Base-by-base conservation (phyloP, 2,113 vertebrate genomes). In the Odobenus rosmarus region DNA sequence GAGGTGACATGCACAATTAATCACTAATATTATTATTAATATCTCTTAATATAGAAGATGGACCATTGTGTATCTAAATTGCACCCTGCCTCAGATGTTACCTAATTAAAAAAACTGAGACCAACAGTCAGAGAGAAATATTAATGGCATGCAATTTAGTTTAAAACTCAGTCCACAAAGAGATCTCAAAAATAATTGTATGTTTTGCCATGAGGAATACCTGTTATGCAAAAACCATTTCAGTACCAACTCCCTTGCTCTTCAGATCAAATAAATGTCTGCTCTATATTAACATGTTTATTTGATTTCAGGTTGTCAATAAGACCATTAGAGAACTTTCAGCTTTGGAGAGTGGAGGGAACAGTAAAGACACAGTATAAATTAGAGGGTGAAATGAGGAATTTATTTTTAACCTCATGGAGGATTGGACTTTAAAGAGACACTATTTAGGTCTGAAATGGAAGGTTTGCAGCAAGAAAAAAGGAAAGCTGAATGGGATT, bases 11-110 rank as follows among this genome's bases (percentile, higher is more conserved):
- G 93, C 97, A 98, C 98, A 98, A 99, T 98, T 98, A 98, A 98
- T 97, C 98, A 98, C 76, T 91, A 98, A 97, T 97, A 98, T 98
- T 98, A 98, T 98, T 99, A 98, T 98, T 98, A 98, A 98, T 99
- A 97, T 95, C 69, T 96, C 89, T 16, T 96, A 98, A 96, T 79
- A 98, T 83, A 96, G 98, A 98, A 98, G 98, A 98, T 98, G 97
- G 97, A 98, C 98, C 42, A 94, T 95, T 94, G 96, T 98, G 96
- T 98, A 97, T 97, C 90, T 96, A 97, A 98, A 98, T 93, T 96
- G 93, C 82, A 95, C 96, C 96, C 98, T 98, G 97, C 96, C 97
- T 97, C 19, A 74, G 90, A 98, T 98, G 98, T 98, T 98, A 98
- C 72, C 33, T 98, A 98, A 98, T 98, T 77, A 98, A 98, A 98